Evolutionary conservation across 2,797 vertebrate species (phyloP), one percentile per base, ranked within the genome.

Genomic region (Gila robusta): DNA sequence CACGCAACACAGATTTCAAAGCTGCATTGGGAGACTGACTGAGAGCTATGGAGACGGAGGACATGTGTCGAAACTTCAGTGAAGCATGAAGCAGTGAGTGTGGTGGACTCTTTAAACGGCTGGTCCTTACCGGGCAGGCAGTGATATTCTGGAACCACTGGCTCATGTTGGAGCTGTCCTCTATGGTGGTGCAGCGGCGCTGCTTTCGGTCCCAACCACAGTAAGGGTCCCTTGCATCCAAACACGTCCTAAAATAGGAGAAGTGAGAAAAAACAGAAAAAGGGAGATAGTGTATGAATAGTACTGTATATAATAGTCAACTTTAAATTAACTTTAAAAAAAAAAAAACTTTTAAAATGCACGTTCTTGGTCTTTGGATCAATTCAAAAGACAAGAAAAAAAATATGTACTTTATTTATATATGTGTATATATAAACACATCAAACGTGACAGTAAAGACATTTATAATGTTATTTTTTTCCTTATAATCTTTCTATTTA

Each of bases 61-160:
- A 37, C 73, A 69, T 71, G 28, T 80, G 69, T 84, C 7, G 19
- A n/a, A 0, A 1, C 54, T 54, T 71, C 72, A 82, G 82, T 72
- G 81, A 86, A 81, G 86, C 77, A 52, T 78, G 37, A n/a, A 59
- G 37, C 32, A 66, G 52, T 72, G 84, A 67, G 64, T 39, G 69
- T 41, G 49, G 59, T 70, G 59, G 67, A 49, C 37, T 41, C 41
- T 32, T 52, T 44, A 23, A 77, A 52, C 2, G 6, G 76, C 49
- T 62, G 56, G 85, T 82, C 23, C 71, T 96, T 95, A 99, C 98
- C 86, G 98, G 98, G 90, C 98, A 99, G 17, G 96, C 94, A 0
- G 97, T 98, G 95, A 99, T 98, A 94, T 99, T 99, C 94, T 99
- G 98, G 84, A 94, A 98, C 98, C 98, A 99, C 86, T 98, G 97